These are phyloP conservation scores for Panulirus ornatus DNA, from an alignment of 1,140 invertebrate species.

Conservation along the genomic window DNA sequence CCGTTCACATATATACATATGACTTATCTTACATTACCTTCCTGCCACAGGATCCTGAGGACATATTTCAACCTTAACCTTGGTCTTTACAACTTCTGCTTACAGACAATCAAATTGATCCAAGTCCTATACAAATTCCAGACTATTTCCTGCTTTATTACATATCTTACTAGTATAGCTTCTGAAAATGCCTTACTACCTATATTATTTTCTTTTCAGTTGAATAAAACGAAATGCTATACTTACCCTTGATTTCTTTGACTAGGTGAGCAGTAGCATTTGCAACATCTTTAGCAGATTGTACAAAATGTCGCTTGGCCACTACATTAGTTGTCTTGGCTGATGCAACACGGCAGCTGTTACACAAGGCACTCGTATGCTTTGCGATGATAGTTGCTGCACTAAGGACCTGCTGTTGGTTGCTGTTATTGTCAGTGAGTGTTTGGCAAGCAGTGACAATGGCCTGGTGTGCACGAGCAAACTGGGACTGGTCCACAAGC, in stretches of 20 bases:
- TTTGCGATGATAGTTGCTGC: conserved; percentile 97
- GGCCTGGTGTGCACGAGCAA: conserved; percentile 91
- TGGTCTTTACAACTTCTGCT: too few species aligned
- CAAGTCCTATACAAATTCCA: too few species aligned
- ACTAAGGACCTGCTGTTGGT: conserved; percentile 91
- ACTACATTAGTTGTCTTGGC: conserved; percentile 94
- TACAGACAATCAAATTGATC: too few species aligned
- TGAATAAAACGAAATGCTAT: conserved; percentile 33
- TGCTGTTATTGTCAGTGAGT: conserved; percentile 86
- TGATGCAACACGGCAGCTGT: conserved; percentile 94
- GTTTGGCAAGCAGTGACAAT: conserved; percentile 93
- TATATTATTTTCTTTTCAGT: background rate
- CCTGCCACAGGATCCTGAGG: too few species aligned
- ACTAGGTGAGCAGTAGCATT: conserved; percentile 96
- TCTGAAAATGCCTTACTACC: background rate
- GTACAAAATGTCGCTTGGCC: conserved; percentile 97
- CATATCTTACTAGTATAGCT: background rate
- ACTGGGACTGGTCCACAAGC: conserved; percentile 93
- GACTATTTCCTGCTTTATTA: too few species aligned
- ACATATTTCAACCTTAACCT: too few species aligned
- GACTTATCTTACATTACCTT: too few species aligned
- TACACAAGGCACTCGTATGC: conserved; percentile 96
- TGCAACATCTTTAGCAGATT: conserved; percentile 97
- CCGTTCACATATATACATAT: too few species aligned
- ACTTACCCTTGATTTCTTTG: conserved; percentile 91